These are phyloP conservation scores for Toxotes jaculatrix DNA, from an alignment of 2,113 vertebrate species.

Conservation along the genomic window DNA sequence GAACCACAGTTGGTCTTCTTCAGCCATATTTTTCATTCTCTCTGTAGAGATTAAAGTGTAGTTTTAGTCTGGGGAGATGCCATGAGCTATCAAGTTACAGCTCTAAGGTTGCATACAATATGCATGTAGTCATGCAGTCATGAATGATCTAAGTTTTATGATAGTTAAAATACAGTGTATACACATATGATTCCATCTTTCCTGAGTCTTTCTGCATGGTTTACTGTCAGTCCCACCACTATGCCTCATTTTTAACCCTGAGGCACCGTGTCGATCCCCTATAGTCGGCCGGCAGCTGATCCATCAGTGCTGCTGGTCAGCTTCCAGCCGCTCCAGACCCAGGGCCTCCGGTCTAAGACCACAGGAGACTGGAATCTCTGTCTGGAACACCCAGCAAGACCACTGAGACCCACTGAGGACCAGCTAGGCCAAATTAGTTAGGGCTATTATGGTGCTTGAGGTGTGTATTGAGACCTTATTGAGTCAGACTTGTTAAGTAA, in stretches of 20 bases:
- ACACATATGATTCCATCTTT: not conserved
- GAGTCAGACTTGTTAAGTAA: constrained; percentile 50
- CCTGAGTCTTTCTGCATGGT: constrained; percentile 2
- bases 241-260: constrained; percentile 52
- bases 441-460: constrained; percentile 76
- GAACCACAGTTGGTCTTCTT: not conserved
- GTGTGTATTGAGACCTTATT: constrained; percentile 73
- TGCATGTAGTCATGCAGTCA: not conserved
- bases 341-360: constrained; percentile 68
- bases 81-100: not conserved
- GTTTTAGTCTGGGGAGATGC: not conserved
- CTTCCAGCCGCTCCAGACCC: constrained; percentile 58
- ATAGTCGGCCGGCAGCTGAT: constrained; percentile 64
- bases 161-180: not conserved
- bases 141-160: no score
- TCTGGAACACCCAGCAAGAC: constrained; percentile 80
- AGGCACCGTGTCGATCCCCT: constrained; percentile 48
- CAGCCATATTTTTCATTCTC: not conserved
- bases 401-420: constrained; percentile 62
- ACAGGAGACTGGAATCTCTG: constrained; percentile 72
- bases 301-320: constrained; percentile 76
- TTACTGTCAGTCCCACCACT: constrained; percentile 34
- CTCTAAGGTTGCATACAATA: not conserved
- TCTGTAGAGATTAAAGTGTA: not conserved
- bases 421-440: constrained; percentile 74